phyloP scores from a whole-genome alignment of 2,888 invertebrate genomes.

The Patella depressa region DNA sequence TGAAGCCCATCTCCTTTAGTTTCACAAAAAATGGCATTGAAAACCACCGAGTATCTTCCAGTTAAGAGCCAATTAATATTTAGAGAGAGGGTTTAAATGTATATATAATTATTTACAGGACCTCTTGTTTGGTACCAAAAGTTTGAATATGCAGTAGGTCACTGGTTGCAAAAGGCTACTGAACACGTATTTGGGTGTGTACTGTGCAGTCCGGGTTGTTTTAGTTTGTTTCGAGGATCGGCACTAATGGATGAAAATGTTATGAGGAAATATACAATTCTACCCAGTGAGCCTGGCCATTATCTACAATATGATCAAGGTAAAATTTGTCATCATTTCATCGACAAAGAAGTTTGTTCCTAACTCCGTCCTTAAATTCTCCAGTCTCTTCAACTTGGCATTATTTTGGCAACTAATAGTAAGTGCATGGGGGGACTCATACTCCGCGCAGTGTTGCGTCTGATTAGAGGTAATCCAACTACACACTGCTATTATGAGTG shows the following conservation, averaged over 20 bases:
- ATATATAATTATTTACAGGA: conserved; percentile 73
- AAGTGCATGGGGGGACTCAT: too few species aligned
- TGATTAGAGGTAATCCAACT: too few species aligned
- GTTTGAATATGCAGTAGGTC: conserved; percentile 99
- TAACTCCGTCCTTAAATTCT: not conserved
- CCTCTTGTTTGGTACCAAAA: conserved; percentile 99
- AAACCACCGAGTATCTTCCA: too few species aligned
- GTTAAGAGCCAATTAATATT: too few species aligned
- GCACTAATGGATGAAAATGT: conserved; percentile 99
- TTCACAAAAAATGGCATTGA: not conserved
- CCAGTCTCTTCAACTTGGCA: not conserved
- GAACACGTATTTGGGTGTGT: conserved; percentile 99
- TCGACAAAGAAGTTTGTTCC: too few species aligned
- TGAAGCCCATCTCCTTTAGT: not conserved
- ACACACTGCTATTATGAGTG: too few species aligned
- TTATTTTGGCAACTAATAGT: not conserved
- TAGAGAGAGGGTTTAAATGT: too few species aligned
- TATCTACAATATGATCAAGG: conserved; percentile 99
- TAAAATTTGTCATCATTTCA: conserved; percentile 57
- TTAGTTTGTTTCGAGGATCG: conserved; percentile 95
- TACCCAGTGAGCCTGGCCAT: conserved; percentile 93
- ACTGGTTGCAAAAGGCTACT: conserved; percentile 99
- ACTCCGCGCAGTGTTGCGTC: too few species aligned
- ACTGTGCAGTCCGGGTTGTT: conserved; percentile 92
- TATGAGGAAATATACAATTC: conserved; percentile 93